These are phyloP conservation scores for Semnornis frantzii DNA, from an alignment of 2,113 vertebrate species.

Conservation along the genomic window DNA sequence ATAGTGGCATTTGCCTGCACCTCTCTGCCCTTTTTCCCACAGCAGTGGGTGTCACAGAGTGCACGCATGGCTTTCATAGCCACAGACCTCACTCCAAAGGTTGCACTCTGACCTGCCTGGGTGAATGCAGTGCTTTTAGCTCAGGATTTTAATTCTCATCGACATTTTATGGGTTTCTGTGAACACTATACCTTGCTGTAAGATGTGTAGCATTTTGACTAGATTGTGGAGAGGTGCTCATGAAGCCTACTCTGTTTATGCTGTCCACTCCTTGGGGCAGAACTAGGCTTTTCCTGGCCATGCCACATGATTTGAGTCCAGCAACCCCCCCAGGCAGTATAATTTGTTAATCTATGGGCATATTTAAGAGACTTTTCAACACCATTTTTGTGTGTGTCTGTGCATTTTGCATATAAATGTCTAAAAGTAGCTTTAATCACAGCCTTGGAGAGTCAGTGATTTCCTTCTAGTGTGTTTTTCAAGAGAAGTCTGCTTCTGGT, in stretches of 20 bases:
- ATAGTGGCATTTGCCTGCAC: accelerated
- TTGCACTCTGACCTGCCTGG: accelerated
- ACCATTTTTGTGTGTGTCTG: not conserved
- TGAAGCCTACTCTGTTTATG: not conserved
- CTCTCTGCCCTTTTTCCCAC: accelerated
- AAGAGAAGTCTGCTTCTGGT: not conserved
- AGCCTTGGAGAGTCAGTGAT: not conserved
- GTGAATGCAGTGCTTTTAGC: not conserved
- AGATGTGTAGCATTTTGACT: not conserved
- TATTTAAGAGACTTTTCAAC: not conserved
- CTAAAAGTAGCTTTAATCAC: not conserved
- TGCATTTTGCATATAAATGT: not conserved
- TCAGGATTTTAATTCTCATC: accelerated
- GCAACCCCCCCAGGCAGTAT: not conserved
- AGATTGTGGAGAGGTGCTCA: not conserved
- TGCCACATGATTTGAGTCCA: not conserved
- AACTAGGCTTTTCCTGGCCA: not conserved
- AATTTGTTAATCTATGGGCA: not conserved
- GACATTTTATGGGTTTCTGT: not conserved
- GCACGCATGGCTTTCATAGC: accelerated
- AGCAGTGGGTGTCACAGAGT: accelerated
- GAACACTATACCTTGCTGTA: not conserved
- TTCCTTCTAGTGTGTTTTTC: not conserved
- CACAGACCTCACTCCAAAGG: accelerated
- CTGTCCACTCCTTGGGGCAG: not conserved